Base-by-base conservation (phyloP, 2,888 invertebrate genomes). In the Tanypteryx hageni region DNA sequence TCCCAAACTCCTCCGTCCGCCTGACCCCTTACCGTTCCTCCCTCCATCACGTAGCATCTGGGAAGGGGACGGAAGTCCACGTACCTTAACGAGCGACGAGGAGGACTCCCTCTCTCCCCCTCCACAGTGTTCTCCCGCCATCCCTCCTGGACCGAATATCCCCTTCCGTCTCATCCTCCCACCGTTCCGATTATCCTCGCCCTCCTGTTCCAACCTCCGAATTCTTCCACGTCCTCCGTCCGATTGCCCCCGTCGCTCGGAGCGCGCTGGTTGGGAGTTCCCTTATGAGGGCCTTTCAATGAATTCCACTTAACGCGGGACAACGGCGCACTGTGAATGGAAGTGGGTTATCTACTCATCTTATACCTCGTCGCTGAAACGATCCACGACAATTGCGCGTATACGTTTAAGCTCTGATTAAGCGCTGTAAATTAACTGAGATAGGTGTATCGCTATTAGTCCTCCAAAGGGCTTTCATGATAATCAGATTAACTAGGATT, bases 281-380 rank as follows among this genome's bases (percentile, higher is more conserved):
- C 18, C 22, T n/a, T 11, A 44, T n/a, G 82, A 16, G 16, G 82
- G 82, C 1, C 83, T 18, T 16, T 83, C 83, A 18, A 56, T 83
- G 57, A 57, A 83, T 83, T 83, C 83, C 83, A 83, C 44, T 83
- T 83, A 83, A 18, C 83, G 22, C 44, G 56, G 31, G n/a, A n/a
- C 83, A 83, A 56, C 83, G 56, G 44, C 57, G 44, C 83, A 83
- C 18, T 11, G 83, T 57, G 57, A 83, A 83, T 56, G 83, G 83
- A 83, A 57, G 83, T n/a, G 83, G 14, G n/a, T 83, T 83, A 83
- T 83, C 83, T 83, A 44, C 83, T 83, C 83, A 83, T 83, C 83
- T 56, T 44, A 18, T 57, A 9, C 83, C 18, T 57, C 7, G 8
- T 57, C 56, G 44, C 56, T 57, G 18, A 18, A n/a, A 56, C 83